These are phyloP conservation scores for Brachionus angularis DNA, from an alignment of 1,140 invertebrate species.

Conservation along the genomic window DNA sequence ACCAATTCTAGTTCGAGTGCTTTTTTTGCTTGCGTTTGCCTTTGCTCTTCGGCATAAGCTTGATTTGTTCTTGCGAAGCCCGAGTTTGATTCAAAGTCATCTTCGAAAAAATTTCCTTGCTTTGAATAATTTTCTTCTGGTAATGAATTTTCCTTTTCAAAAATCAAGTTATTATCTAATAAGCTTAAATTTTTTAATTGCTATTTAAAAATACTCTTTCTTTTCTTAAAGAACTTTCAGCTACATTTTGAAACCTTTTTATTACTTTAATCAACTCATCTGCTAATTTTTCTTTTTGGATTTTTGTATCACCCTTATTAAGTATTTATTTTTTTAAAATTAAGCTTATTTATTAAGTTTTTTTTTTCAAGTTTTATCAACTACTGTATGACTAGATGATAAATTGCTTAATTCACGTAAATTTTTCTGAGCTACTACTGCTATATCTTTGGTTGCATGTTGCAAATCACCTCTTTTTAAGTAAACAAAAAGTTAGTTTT, in stretches of 20 bases:
- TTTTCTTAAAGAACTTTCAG: conserved; percentile 9
- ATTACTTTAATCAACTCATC: conserved; percentile 30
- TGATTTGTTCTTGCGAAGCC: background rate
- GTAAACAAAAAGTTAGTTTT: background rate
- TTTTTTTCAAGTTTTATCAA: background rate
- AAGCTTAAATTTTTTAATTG: background rate
- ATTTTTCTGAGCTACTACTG: background rate
- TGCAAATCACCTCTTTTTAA: conserved; percentile 15
- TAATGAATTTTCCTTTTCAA: background rate
- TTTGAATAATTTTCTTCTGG: background rate
- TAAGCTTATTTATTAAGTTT: background rate
- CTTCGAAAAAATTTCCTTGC: background rate
- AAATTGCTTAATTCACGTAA: conserved; percentile 31
- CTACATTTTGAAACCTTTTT: conserved; percentile 12
- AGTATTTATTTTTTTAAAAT: background rate
- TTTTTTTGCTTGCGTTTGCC: background rate
- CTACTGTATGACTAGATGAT: background rate
- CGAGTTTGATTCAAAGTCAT: background rate
- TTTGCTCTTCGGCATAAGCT: background rate
- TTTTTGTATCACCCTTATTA: conserved; percentile 16
- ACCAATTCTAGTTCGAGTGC: conserved; percentile 9
- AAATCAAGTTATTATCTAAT: background rate
- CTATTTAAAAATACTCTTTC: background rate
- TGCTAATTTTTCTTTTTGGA: conserved; percentile 25
- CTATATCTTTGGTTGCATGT: conserved; percentile 16